Conservation (phyloP, 1,140 invertebrate genomes). For the Microplitis demolitor region DNA sequence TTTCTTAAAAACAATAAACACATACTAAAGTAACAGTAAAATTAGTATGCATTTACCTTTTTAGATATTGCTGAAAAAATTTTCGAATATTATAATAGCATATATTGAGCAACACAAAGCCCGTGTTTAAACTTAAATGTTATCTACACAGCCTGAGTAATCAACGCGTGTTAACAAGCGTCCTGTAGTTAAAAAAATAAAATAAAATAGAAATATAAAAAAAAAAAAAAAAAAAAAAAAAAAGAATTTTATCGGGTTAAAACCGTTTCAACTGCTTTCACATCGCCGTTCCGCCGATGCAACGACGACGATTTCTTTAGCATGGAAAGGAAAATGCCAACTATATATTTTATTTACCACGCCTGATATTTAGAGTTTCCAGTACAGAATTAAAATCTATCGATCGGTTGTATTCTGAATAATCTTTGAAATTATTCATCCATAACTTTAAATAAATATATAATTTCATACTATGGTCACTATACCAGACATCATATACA, state of each 20-base stretch:
- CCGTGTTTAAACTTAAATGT: neutral
- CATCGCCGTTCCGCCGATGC: constrained; percentile 43
- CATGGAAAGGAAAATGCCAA: constrained; percentile 45
- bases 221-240: constrained; percentile 23
- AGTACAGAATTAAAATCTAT: neutral
- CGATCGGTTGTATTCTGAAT: neutral
- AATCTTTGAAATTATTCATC: no score
- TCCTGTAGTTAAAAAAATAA: constrained; percentile 24
- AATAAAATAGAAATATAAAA: no score
- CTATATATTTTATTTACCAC: neutral
- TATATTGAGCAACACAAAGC: neutral
- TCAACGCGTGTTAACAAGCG: constrained; percentile 16
- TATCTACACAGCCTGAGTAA: neutral
- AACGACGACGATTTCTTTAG: constrained; percentile 45
- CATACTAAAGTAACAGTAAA: neutral
- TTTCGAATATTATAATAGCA: no score
- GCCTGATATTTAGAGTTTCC: neutral
- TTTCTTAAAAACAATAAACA: no score
- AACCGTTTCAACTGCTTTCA: constrained; percentile 45
- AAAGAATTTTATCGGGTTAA: constrained; percentile 31
- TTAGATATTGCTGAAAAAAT: no score
- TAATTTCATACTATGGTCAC: neutral
- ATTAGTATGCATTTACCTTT: neutral
- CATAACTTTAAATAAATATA: no score
- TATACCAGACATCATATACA: neutral